Evolutionary conservation across 1,140 invertebrate species (phyloP), one percentile per base, ranked within the genome.

Genomic region (Tetraneura akinire): DNA sequence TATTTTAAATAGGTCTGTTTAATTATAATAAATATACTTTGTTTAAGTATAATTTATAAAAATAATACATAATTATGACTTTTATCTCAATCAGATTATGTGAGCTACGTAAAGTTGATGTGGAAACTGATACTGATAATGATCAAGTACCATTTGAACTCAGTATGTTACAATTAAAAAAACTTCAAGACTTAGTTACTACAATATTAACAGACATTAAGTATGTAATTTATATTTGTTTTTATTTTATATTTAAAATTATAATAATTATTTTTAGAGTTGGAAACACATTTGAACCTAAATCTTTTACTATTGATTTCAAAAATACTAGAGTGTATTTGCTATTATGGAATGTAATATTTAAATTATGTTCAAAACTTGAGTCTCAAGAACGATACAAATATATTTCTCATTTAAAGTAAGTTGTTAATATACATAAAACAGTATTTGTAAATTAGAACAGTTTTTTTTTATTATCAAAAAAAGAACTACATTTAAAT

Each of bases 261-360:
- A 9, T 62, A 66, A 66, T 21, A 11, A 18, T 42, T 42, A 1
- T 45, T 85, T 86, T 6, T 80, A 90, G 86, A 85, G 86, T 88
- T 80, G 91, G 90, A 16, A 90, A 91, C 82, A 89, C 87, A 81
- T 89, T 89, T 81, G 86, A 85, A 21, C 87, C 93, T 66, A 84
- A 89, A 82, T 88, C 90, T 6, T 87, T 87, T 81, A 90, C 90
- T 1, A 90, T 91, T 81, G 87, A 89, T 8, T 91, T 90, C 80
- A 88, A 86, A 16, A 89, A 88, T 71, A 88, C 88, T 1, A 83
- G 90, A 64, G 90, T 88, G 23, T 95, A 94, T 86, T 85, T 95
- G 47, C 84, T 94, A 1, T 84, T 90, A 5, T 96, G 94, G 94
- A 88, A 89, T 83, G 87, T 91, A 60, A 84, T 94, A 14, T 84